Percentiles rank a stretch among this genome's conserved stretches.
phyloP scores from a whole-genome alignment of 2,113 vertebrate genomes.

The Siphamia tubifer region DNA sequence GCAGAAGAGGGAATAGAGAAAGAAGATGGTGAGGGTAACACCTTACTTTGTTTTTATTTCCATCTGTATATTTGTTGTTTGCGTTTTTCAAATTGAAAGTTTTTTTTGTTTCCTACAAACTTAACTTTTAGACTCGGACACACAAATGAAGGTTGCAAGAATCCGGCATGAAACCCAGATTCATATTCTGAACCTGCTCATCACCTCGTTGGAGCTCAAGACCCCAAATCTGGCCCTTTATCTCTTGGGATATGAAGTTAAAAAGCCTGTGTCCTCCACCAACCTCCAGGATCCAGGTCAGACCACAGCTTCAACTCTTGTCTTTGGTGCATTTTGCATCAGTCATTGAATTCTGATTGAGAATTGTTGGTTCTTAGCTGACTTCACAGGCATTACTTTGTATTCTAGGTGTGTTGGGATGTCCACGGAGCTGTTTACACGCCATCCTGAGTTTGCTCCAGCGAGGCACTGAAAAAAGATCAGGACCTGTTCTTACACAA shows the following conservation, averaged over 20 bases:
- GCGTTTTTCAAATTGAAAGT: too few species aligned
- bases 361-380: neutral
- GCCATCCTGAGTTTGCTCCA: slow-evolving; percentile 95
- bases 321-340: too few species aligned
- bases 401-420: slow-evolving; percentile 90
- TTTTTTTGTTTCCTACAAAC: too few species aligned
- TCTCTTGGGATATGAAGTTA: slow-evolving; percentile 93
- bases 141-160: slow-evolving; percentile 81
- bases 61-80: too few species aligned
- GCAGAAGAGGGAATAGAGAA: slow-evolving; percentile 88
- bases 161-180: slow-evolving; percentile 93
- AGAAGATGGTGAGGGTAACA: slow-evolving; percentile 80
- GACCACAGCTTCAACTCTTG: neutral
- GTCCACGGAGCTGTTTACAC: slow-evolving; percentile 94
- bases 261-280: slow-evolving; percentile 93
- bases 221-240: slow-evolving; percentile 92
- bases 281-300: slow-evolving; percentile 95
- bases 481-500: slow-evolving; percentile 85
- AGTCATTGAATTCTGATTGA: neutral
- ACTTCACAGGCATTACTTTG: neutral
- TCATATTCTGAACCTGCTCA: slow-evolving; percentile 95
- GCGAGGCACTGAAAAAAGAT: slow-evolving; percentile 88
- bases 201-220: slow-evolving; percentile 93
- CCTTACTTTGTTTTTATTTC: too few species aligned
- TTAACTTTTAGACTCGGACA: slow-evolving; percentile 70